Conservation (phyloP, 2,888 invertebrate genomes). For the Strigamia transsilvanica region DNA sequence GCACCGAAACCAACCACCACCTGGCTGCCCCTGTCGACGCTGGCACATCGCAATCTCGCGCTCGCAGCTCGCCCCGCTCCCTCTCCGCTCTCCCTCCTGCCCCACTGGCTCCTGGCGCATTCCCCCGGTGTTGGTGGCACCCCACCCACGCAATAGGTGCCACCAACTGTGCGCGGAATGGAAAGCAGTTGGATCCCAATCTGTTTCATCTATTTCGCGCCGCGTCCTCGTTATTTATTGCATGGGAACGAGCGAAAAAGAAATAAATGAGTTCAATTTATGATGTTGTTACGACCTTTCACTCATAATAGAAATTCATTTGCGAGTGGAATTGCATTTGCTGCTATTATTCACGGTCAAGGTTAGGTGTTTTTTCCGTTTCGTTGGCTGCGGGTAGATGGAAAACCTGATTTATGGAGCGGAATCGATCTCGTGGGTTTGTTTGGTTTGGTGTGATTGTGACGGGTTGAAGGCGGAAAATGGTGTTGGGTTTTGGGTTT, state of each 20-base stretch:
- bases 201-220: conserved; percentile 36
- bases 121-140: conserved; percentile 34
- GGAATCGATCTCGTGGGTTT: too few species aligned
- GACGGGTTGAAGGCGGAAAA: too few species aligned
- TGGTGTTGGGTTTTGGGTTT: too few species aligned
- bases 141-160: conserved; percentile 36
- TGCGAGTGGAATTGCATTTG: neutral
- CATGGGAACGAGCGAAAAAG: neutral
- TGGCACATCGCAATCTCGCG: neutral
- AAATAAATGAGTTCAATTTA: conserved; percentile 38
- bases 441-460: too few species aligned
- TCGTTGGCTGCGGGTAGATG: neutral
- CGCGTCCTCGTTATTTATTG: conserved; percentile 26
- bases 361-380: neutral
- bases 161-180: conserved; percentile 36
- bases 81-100: neutral
- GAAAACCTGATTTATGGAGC: too few species aligned
- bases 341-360: conserved; percentile 10
- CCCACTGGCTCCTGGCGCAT: neutral
- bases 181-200: conserved; percentile 32
- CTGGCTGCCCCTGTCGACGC: conserved; percentile 15
- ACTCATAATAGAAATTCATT: neutral
- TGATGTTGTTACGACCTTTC: conserved; percentile 14
- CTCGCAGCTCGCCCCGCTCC: neutral
- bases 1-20: neutral